Percentiles rank a stretch among this genome's conserved stretches.
phyloP scores from a whole-genome alignment of 2,797 vertebrate genomes.

The Myotis vivesi region DNA sequence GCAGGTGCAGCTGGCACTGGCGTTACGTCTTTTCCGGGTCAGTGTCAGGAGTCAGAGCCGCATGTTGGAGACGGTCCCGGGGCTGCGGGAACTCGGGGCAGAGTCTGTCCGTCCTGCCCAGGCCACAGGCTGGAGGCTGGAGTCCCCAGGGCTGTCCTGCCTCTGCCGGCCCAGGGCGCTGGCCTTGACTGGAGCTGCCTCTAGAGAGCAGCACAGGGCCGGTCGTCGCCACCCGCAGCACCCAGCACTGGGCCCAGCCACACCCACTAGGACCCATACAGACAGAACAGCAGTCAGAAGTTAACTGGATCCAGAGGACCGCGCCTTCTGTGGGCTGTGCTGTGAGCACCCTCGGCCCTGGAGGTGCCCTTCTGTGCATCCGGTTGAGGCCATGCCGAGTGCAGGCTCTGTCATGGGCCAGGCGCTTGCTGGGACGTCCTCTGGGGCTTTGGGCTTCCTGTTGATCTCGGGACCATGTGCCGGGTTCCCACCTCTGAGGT shows the following conservation, averaged over 20 bases:
- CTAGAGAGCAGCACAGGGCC: not conserved
- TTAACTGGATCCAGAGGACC: not conserved
- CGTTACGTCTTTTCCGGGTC: not conserved
- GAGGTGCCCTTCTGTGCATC: too few species aligned
- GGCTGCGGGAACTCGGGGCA: not conserved
- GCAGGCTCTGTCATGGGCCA: not conserved
- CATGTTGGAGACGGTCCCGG: not conserved
- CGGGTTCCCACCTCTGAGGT: not conserved
- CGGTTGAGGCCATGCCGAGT: rapidly evolving
- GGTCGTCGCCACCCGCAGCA: rapidly evolving
- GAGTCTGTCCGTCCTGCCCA: not conserved
- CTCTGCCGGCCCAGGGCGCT: not conserved
- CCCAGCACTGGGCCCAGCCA: not conserved
- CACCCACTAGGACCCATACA: not conserved
- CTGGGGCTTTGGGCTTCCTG: too few species aligned
- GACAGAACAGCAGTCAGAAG: too few species aligned
- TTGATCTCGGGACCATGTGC: not conserved
- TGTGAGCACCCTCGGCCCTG: not conserved
- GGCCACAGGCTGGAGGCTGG: not conserved
- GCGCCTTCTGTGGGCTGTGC: not conserved
- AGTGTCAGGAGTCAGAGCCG: not conserved
- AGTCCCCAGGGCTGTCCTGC: not conserved
- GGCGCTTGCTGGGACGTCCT: rapidly evolving
- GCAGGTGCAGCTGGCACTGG: not conserved
- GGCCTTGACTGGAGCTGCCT: not conserved